Evolutionary conservation across 64 coral and sea anemone genomes (phyloP).

Genomic region (Stichodactyla helianthus): DNA sequence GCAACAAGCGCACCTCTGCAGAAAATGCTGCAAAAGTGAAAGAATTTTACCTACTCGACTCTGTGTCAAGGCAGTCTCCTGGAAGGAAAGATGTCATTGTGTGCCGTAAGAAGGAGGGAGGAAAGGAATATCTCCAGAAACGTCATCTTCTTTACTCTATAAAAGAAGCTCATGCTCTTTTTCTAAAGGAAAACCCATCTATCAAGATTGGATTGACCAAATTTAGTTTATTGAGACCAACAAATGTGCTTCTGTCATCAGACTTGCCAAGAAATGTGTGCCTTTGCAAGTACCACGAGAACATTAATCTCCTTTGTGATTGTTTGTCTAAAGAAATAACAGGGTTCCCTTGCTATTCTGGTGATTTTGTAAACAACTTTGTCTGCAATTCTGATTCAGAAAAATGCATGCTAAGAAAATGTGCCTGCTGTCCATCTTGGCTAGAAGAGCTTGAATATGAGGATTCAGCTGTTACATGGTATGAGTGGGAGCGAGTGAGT

Average conservation of each 20-base stretch:
- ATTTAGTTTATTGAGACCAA: slow-evolving; percentile 50
- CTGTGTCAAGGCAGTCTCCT: slow-evolving; percentile 56
- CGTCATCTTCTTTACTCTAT: slow-evolving; percentile 21
- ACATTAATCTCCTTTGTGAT: slow-evolving; percentile 53
- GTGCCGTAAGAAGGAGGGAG: slow-evolving; percentile 24
- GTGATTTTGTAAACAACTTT: slow-evolving; percentile 55
- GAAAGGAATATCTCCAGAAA: slow-evolving; percentile 31
- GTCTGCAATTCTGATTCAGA: slow-evolving; percentile 12
- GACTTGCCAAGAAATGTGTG: slow-evolving; percentile 56
- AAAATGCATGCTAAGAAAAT: slow-evolving; percentile 20
- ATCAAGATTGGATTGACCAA: slow-evolving; percentile 60
- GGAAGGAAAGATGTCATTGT: slow-evolving; percentile 67
- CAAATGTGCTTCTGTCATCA: slow-evolving; percentile 54
- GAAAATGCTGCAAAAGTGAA: slow-evolving; percentile 24
- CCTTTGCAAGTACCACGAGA: slow-evolving; percentile 67
- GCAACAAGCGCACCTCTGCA: slow-evolving; percentile 18
- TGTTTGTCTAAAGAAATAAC: slow-evolving; percentile 53
- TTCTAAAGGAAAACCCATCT: slow-evolving; percentile 48
- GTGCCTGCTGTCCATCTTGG: slow-evolving; percentile 5
- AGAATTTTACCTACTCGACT: slow-evolving; percentile 43
- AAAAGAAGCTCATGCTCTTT: slow-evolving; percentile 57
- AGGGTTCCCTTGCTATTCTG: slow-evolving; percentile 45
- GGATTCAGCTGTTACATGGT: slow-evolving; percentile 37
- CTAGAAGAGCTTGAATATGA: slow-evolving; percentile 27
- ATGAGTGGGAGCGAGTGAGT: slow-evolving; percentile 42